Base-by-base conservation (phyloP, 2,797 vertebrate genomes). In the Melanotaenia nigrans region DNA sequence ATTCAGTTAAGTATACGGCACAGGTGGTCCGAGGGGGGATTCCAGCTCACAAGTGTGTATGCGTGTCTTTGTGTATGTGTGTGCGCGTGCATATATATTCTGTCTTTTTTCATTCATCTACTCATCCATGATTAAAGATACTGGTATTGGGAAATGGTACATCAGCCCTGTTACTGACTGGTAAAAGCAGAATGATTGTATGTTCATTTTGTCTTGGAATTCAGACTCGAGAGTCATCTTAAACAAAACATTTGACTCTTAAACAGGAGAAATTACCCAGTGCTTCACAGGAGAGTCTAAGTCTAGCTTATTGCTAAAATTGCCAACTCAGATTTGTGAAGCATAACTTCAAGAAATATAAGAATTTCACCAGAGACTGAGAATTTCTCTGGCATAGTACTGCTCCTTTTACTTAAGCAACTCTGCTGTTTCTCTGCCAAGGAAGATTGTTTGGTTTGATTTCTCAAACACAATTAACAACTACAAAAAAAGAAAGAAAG, bases 11-110 rank as follows among this genome's bases (percentile, higher is more conserved):
- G 90, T 84, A 87, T 78, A 84, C 83, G 85, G 80, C 56, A 72
- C 92, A 92, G 91, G 90, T 90, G 93, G 90, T 90, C 90, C 83
- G 79, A 86, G 82, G 87, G 90, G 91, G 83, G 89, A 92, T 93
- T 92, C 91, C 89, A 91, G 79, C 59, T 70, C 54, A 30, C 24
- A 36, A 53, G 55, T 42, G 65, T 40, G 72, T 49, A 67, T 64
- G 73, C 66, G 72, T 13, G 47, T 56, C 47, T 56, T 54, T 58
- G 59, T 49, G 65, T 56, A 28, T 55, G 62, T 60, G 54, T 42
- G 51, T 69, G 45, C 57, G 61, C 63, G 62, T 78, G 76, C 78
- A 68, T 73, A 70, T 54, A 47, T 57, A 63, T 66, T 76, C 59
- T 51, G 61, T 76, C 36, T 78, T 76, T 77, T 58, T 72, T 73